A percentile compares a stretch with the other conserved stretches of the same genome.
Conservation (phyloP, 92 coral and sea anemone genomes). For the Zoanthus sansibaricus region DNA sequence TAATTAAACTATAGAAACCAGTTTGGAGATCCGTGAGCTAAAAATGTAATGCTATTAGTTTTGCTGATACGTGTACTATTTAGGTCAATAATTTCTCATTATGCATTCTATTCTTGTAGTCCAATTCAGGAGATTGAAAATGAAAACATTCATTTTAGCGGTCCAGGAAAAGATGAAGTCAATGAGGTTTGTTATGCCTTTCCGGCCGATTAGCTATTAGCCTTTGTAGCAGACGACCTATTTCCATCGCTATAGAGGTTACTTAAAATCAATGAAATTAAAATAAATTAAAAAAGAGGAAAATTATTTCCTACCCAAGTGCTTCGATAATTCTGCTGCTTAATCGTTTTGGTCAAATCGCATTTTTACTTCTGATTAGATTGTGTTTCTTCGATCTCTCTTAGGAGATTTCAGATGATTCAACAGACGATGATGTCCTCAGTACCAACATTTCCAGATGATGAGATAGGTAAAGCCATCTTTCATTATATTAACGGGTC, state of each 20-base stretch:
- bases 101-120: constrained; percentile 1
- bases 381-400: constrained; percentile 15
- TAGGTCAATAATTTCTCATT: constrained; percentile 10
- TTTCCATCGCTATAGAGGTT: constrained; percentile 11
- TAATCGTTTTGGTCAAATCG: constrained; percentile 2
- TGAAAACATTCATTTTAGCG: constrained; percentile 20
- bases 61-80: constrained; percentile 16
- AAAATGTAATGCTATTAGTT: not conserved
- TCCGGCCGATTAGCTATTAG: constrained; percentile 4
- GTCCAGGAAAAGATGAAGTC: constrained; percentile 5
- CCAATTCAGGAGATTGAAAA: constrained; percentile 7
- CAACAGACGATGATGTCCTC: constrained; percentile 24
- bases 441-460: constrained; percentile 25
- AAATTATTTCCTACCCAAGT: constrained; percentile 7
- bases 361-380: not conserved
- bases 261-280: constrained; percentile 6
- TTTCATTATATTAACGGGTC: constrained; percentile 12
- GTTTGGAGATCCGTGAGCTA: constrained; percentile 22
- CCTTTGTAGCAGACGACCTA: constrained; percentile 1
- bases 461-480: constrained; percentile 26
- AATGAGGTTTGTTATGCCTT: constrained; percentile 22
- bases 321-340: constrained; percentile 1
- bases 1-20: constrained; percentile 1
- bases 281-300: constrained; percentile 6
- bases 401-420: constrained; percentile 20